Evolutionary conservation across 2,797 vertebrate genomes (phyloP), one percentile per base, ranked within the genome.

Genomic region (Liasis olivaceus): DNA sequence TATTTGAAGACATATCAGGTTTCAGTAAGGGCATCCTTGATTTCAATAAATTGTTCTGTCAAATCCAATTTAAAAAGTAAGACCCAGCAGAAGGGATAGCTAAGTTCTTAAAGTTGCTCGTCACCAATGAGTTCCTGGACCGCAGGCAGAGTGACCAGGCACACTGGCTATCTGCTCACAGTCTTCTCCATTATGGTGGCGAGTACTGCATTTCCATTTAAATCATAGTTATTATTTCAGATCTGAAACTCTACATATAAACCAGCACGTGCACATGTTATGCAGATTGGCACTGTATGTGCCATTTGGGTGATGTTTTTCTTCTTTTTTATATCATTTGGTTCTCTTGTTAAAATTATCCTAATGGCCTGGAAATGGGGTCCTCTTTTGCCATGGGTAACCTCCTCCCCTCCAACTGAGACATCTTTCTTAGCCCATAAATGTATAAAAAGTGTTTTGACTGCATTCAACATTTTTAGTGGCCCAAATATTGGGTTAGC

Each of bases 401-500:
- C 20, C 36, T 6, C 1, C 69, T 77, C 66, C 24, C 20, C 47
- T 9, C 47, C 6, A 13, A 51, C 42, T 59, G 11, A 24, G 22
- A 51, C 26, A 64, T 63, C 24, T 9, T 85, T 28, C 58, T 77
- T 64, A 87, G 12, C 20, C 13, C 62, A n/a, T 64, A 87, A 31
- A 42, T n/a, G 13, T 51, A 17, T 42, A 89, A 58, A 42, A 84
- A n/a, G 47, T 4, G 28, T 64, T 42, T 56, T 63, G 42, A 51
- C 31, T 72, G 15, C 36, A 63, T 63, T 56, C n/a, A 56, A 51
- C 59, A 28, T 66, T 85, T 85, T 66, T 89, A 59, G 5, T 88
- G 26, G 11, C 91, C 36, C n/a, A 59, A 91, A 47, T 14, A 92
- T 72, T 93, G 95, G 89, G 92, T 66, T 92, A 94, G 92, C 92